Conservation (phyloP, 1,140 invertebrate genomes). For the Drosophila obscura region DNA sequence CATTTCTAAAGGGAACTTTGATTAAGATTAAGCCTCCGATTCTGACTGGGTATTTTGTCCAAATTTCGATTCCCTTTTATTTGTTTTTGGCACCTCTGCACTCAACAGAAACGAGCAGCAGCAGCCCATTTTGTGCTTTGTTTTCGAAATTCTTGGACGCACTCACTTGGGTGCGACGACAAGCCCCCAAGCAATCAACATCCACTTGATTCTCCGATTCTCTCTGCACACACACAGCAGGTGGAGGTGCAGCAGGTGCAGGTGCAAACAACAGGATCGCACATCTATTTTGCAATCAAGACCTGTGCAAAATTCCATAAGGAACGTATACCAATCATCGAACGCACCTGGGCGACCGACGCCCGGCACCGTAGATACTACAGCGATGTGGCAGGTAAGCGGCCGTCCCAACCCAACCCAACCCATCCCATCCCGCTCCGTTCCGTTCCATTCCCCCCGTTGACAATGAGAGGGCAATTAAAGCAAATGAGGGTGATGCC, state of each 20-base stretch:
- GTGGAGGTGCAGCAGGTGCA: too few species aligned
- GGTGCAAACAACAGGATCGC: constrained; percentile 53
- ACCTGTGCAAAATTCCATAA: constrained; percentile 92
- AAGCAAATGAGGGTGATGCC: constrained; percentile 42
- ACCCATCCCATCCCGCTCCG: too few species aligned
- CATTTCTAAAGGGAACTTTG: constrained; percentile 17
- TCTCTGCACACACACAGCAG: constrained; percentile 32
- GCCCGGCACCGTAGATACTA: constrained; percentile 89
- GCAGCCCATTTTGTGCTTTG: neutral
- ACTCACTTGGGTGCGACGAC: neutral
- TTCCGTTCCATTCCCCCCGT: neutral
- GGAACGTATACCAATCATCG: constrained; percentile 90
- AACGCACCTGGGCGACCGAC: constrained; percentile 91
- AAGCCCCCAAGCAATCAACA: constrained; percentile 36
- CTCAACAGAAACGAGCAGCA: too few species aligned
- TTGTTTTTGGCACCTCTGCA: too few species aligned
- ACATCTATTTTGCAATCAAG: constrained; percentile 93
- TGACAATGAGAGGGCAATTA: constrained; percentile 67
- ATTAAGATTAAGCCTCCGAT: constrained; percentile 17
- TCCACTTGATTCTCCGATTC: constrained; percentile 18
- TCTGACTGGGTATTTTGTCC: neutral
- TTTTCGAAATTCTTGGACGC: constrained; percentile 2
- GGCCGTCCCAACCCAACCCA: constrained; percentile 3
- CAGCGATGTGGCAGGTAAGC: constrained; percentile 90
- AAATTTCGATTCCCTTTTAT: neutral